A percentile compares a stretch with the other conserved stretches of the same genome.
Conservation (phyloP, 2,797 vertebrate species). For the Peromyscus eremicus region DNA sequence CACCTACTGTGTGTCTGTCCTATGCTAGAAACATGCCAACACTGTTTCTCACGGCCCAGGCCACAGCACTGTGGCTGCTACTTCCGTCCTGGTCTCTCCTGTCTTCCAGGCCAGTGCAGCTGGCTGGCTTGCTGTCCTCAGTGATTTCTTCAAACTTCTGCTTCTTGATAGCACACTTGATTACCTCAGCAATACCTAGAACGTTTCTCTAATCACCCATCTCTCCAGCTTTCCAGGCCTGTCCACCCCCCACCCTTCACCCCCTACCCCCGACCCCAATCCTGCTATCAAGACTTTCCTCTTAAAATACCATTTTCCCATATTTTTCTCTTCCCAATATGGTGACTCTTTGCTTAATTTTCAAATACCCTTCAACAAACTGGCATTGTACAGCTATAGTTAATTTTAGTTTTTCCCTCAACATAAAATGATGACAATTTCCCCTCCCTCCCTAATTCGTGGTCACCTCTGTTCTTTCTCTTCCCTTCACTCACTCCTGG, state of each 20-base stretch:
- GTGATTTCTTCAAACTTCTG: background rate
- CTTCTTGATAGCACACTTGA: background rate
- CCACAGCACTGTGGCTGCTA: background rate
- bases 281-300: background rate
- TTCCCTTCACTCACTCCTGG: slow-evolving; percentile 12
- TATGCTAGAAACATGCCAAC: background rate
- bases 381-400: background rate
- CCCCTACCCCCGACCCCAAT: background rate
- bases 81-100: background rate
- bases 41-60: background rate
- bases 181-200: background rate
- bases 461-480: slow-evolving; percentile 15
- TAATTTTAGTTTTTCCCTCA: slow-evolving; percentile 1
- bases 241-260: too few relatives aligned
- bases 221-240: background rate
- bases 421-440: background rate
- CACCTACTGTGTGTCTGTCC: background rate
- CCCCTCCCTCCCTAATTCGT: background rate
- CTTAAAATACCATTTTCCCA: slow-evolving; percentile 10
- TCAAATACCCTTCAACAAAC: slow-evolving; percentile 38
- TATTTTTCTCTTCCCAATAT: slow-evolving; percentile 16
- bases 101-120: background rate
- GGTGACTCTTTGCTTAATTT: slow-evolving; percentile 34
- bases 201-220: background rate
- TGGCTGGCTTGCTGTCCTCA: background rate